phyloP scores from a whole-genome alignment of 2,113 vertebrate species.

The Tachysurus vachellii region DNA sequence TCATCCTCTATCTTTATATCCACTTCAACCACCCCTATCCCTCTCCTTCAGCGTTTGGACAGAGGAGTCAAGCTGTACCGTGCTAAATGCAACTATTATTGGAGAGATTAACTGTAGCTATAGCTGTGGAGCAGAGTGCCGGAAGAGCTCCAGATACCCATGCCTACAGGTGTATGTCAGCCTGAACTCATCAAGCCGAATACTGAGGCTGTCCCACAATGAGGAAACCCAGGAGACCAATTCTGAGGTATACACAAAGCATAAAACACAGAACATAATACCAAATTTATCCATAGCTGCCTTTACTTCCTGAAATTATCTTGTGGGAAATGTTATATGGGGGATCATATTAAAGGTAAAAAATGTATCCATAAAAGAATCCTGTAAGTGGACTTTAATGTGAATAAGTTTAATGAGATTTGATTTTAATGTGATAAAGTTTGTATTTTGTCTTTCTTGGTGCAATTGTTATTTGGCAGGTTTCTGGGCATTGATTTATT shows the following conservation, averaged over 20 bases:
- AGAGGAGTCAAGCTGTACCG: constrained; percentile 81
- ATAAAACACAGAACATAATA: background rate
- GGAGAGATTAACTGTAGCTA: constrained; percentile 90
- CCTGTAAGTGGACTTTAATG: no score
- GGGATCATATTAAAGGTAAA: background rate
- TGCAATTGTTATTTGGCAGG: background rate
- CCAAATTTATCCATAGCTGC: background rate
- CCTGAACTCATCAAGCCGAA: constrained; percentile 84
- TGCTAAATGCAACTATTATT: constrained; percentile 85
- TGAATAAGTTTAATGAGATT: background rate
- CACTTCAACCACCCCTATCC: background rate
- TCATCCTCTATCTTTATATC: background rate
- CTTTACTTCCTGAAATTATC: background rate
- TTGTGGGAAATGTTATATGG: background rate
- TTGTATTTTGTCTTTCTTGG: background rate
- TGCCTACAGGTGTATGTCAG: constrained; percentile 92
- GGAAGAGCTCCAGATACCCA: constrained; percentile 86
- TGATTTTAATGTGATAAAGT: background rate
- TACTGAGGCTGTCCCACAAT: constrained; percentile 84
- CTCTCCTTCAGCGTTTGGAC: constrained; percentile 82
- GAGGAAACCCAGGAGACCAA: constrained; percentile 88
- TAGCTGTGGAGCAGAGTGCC: constrained; percentile 88
- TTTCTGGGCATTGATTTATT: background rate
- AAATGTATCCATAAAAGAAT: background rate
- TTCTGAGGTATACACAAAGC: constrained; percentile 76